Evolutionary conservation across 2,797 vertebrate species (phyloP).

Genomic region (Pygocentrus nattereri): DNA sequence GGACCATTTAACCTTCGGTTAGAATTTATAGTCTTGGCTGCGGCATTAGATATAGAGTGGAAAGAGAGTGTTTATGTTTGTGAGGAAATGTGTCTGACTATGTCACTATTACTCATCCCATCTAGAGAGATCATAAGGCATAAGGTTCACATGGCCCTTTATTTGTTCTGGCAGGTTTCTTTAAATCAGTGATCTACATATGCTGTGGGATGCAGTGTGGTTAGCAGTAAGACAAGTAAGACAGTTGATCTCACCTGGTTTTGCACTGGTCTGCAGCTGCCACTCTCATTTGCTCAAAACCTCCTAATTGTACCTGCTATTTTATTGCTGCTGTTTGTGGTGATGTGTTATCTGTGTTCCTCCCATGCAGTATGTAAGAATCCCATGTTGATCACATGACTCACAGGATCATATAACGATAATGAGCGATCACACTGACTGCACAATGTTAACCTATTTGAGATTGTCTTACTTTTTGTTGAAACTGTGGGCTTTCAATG

Average conservation of each 20-base stretch:
- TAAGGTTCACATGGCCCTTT: conserved; percentile 1
- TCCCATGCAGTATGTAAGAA: conserved; percentile 32
- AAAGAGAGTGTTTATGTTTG: conserved; percentile 13
- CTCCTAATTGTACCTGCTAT: conserved; percentile 51
- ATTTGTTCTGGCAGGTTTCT: conserved; percentile 4
- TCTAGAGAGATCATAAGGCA: background rate
- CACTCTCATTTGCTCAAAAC: conserved; percentile 51
- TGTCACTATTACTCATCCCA: background rate
- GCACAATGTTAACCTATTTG: conserved; percentile 6
- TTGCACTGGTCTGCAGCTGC: conserved; percentile 72
- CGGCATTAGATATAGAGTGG: background rate
- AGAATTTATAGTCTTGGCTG: conserved; percentile 27
- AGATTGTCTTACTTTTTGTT: background rate
- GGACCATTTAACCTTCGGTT: conserved; percentile 25
- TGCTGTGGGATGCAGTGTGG: background rate
- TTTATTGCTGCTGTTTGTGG: conserved; percentile 41
- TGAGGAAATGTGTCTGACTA: conserved; percentile 5
- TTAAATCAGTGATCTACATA: background rate
- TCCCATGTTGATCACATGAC: conserved; percentile 20
- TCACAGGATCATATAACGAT: conserved; percentile 58
- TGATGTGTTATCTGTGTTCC: conserved; percentile 36
- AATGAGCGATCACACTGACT: background rate
- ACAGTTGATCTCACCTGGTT: conserved; percentile 64
- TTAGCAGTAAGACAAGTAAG: conserved; percentile 16
- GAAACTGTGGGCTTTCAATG: background rate